A percentile compares a stretch with the other conserved stretches of the same genome.
Evolutionary conservation across 1,140 invertebrate genomes (phyloP).

Genomic region (Nephotettix cincticeps): DNA sequence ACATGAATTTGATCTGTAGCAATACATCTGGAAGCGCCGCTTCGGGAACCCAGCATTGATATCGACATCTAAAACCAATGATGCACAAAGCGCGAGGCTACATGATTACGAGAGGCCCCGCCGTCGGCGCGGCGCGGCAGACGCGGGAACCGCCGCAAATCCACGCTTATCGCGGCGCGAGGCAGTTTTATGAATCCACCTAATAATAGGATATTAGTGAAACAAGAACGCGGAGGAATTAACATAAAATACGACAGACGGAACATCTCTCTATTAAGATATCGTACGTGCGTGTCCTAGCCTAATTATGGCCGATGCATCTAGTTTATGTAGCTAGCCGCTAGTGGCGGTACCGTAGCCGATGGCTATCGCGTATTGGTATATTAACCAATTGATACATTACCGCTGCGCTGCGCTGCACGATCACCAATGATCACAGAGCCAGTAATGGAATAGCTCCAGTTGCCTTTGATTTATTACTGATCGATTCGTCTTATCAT

Average conservation of each 20-base stretch:
- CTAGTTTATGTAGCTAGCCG: neutral
- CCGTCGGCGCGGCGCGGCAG: no score
- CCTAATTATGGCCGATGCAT: slow-evolving; percentile 5
- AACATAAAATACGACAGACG: slow-evolving; percentile 12
- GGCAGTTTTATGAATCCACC: slow-evolving; percentile 12
- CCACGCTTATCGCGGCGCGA: neutral
- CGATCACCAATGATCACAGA: neutral
- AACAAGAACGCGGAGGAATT: slow-evolving; percentile 3
- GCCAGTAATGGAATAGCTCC: neutral
- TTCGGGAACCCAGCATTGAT: no score
- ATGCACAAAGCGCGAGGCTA: no score
- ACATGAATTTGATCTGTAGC: no score
- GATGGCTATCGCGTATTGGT: neutral
- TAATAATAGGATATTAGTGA: slow-evolving; percentile 22
- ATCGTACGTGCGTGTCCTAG: slow-evolving; percentile 7
- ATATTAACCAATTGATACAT: slow-evolving; percentile 10
- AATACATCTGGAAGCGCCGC: no score
- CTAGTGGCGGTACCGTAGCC: neutral
- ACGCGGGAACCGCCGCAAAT: neutral
- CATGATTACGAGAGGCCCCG: no score
- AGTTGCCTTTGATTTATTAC: neutral
- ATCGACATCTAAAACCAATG: no score
- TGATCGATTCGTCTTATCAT: neutral
- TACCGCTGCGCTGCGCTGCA: neutral
- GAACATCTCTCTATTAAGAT: slow-evolving; percentile 18